A percentile compares a stretch with the other conserved stretches of the same genome.
Evolutionary conservation across 2,113 vertebrate genomes (phyloP).

Genomic region (Ptilorrhoa leucosticta): DNA sequence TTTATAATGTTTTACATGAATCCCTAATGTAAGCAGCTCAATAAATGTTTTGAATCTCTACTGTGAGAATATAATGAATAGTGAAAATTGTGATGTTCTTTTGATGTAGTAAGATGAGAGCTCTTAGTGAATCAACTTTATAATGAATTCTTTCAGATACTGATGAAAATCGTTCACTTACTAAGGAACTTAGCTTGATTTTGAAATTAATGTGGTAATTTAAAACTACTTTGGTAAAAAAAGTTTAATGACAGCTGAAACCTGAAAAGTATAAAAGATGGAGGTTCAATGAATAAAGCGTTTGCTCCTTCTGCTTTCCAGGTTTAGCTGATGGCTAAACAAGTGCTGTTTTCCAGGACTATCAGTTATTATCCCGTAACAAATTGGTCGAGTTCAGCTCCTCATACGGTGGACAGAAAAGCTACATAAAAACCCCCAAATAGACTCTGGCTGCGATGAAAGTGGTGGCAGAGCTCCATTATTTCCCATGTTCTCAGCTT

Average conservation of each 20-base stretch:
- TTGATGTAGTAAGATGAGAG: constrained; percentile 61
- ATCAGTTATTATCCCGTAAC: background rate
- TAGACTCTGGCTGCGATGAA: background rate
- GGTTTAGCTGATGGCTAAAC: background rate
- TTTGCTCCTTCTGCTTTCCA: background rate
- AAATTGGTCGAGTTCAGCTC: background rate
- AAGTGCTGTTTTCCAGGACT: background rate
- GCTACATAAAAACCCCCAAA: background rate
- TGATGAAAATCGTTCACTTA: constrained; percentile 67
- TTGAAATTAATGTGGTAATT: constrained; percentile 75
- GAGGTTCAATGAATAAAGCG: background rate
- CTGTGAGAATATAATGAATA: constrained; percentile 39
- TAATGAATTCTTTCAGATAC: constrained; percentile 72
- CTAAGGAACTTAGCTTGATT: constrained; percentile 67
- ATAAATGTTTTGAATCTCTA: constrained; percentile 7
- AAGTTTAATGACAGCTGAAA: constrained; percentile 46
- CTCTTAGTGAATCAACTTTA: constrained; percentile 70
- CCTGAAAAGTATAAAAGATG: constrained; percentile 16
- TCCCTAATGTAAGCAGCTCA: background rate
- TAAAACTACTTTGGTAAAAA: constrained; percentile 65
- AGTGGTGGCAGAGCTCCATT: background rate
- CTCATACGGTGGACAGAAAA: background rate
- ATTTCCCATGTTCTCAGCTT: background rate
- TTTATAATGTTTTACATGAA: background rate
- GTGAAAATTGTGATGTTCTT: constrained; percentile 66